Conservation (phyloP, 2,797 vertebrate genomes). For the Borostomias antarcticus region DNA sequence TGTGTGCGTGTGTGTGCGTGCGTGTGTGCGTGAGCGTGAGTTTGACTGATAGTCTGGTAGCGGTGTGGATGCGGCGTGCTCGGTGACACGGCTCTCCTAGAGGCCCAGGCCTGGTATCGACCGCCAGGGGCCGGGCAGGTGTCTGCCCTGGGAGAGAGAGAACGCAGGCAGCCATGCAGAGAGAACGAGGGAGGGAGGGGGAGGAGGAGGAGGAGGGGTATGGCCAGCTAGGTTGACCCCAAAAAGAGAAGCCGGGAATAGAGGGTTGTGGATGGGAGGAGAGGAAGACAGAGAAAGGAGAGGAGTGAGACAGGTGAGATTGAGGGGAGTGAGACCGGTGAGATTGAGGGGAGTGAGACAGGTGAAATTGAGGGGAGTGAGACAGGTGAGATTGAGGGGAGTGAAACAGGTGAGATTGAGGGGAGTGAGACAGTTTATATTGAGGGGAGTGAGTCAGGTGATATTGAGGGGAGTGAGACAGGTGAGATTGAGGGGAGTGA, state of each 20-base stretch:
- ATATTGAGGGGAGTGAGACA: too few relatives aligned
- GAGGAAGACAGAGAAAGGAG: not conserved
- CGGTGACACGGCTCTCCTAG: slow-evolving; percentile 47
- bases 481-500: too few relatives aligned
- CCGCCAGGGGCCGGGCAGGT: slow-evolving; percentile 58
- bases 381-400: not conserved
- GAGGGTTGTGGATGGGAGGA: slow-evolving; percentile 16
- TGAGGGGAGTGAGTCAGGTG: too few relatives aligned
- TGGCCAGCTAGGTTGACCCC: slow-evolving; percentile 40
- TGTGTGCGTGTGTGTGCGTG: slow-evolving; percentile 23
- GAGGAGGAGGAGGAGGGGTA: slow-evolving; percentile 22
- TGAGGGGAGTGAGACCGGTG: not conserved
- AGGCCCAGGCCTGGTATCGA: slow-evolving; percentile 58
- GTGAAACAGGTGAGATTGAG: slow-evolving; percentile 11
- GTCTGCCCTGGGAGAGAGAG: slow-evolving; percentile 51
- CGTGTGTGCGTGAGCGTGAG: slow-evolving; percentile 31
- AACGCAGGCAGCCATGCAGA: slow-evolving; percentile 56
- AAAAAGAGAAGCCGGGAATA: slow-evolving; percentile 10
- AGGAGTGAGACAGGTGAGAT: not conserved
- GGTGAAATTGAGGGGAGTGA: not conserved
- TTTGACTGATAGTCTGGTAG: slow-evolving; percentile 52
- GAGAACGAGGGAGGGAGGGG: slow-evolving; percentile 27
- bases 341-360: not conserved
- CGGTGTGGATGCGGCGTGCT: slow-evolving; percentile 41
- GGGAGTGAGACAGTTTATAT: too few relatives aligned